Evolutionary conservation across 92 coral and sea anemone genomes (phyloP).

Genomic region (Phenganax subtilis): DNA sequence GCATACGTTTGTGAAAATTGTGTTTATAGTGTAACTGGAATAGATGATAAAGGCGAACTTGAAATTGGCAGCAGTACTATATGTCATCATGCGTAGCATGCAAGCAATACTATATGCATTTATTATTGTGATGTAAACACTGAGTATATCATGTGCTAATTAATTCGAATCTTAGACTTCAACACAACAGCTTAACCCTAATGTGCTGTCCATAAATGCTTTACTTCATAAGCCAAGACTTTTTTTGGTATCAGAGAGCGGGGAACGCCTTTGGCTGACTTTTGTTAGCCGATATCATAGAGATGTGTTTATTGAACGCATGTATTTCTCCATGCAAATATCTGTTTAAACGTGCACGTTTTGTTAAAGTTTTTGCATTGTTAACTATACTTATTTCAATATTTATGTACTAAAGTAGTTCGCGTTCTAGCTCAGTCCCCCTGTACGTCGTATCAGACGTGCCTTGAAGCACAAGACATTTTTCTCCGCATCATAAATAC

Average conservation of each 20-base stretch:
- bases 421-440: background rate
- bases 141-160: background rate
- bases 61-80: background rate
- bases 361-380: background rate
- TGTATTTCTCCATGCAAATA: background rate
- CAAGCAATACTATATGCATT: background rate
- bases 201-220: background rate
- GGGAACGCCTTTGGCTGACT: slow-evolving; percentile 9
- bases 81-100: background rate
- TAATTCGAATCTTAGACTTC: background rate
- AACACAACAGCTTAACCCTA: background rate
- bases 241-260: background rate
- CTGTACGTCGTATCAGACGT: background rate
- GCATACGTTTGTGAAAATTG: background rate
- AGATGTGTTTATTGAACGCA: background rate
- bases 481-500: background rate
- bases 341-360: slow-evolving; percentile 1
- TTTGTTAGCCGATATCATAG: background rate
- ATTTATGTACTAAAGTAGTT: background rate
- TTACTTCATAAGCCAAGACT: background rate
- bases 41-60: background rate
- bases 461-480: background rate
- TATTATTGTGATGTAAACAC: background rate
- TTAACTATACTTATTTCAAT: background rate
- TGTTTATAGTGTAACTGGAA: background rate